Percentiles rank a stretch among this genome's conserved stretches.
Evolutionary conservation across 2,797 vertebrate genomes (phyloP).

Genomic region (Gymnocypris eckloni): DNA sequence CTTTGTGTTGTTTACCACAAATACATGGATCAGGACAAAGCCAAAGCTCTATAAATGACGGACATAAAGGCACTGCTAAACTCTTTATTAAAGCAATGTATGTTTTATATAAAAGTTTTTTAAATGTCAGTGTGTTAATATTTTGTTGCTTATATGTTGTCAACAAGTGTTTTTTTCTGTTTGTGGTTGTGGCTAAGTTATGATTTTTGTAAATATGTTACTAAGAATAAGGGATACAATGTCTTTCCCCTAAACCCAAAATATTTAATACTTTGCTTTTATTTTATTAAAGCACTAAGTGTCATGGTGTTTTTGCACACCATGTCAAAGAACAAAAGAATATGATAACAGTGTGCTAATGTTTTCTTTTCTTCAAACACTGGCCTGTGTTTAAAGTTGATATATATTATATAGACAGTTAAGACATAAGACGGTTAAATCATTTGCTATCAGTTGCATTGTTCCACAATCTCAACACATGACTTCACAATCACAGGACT

Average conservation of each 20-base stretch:
- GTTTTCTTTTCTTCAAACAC: neutral
- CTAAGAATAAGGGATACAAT: slow-evolving; percentile 6
- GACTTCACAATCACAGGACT: neutral
- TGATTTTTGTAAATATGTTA: neutral
- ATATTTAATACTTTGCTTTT: slow-evolving; percentile 21
- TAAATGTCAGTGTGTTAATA: slow-evolving; percentile 4
- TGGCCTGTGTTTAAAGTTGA: neutral
- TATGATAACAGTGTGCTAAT: neutral
- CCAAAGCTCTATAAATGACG: slow-evolving; percentile 29
- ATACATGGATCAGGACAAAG: slow-evolving; percentile 80
- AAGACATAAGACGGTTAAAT: neutral
- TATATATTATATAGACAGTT: too few relatives aligned
- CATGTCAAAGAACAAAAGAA: slow-evolving; percentile 10
- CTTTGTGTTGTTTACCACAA: slow-evolving; percentile 94
- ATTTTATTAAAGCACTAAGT: slow-evolving; percentile 6
- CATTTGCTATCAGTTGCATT: neutral
- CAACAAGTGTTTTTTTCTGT: slow-evolving; percentile 7
- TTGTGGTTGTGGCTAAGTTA: slow-evolving; percentile 2
- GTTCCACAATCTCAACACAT: neutral
- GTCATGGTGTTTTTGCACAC: neutral
- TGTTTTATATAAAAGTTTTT: slow-evolving; percentile 35
- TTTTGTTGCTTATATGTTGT: neutral
- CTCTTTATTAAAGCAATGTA: slow-evolving; percentile 25
- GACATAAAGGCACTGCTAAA: neutral
- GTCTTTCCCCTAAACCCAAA: neutral